These are phyloP conservation scores for Ptychoptera contaminata DNA, from an alignment of 2,888 invertebrate genomes.

Conservation along the genomic window DNA sequence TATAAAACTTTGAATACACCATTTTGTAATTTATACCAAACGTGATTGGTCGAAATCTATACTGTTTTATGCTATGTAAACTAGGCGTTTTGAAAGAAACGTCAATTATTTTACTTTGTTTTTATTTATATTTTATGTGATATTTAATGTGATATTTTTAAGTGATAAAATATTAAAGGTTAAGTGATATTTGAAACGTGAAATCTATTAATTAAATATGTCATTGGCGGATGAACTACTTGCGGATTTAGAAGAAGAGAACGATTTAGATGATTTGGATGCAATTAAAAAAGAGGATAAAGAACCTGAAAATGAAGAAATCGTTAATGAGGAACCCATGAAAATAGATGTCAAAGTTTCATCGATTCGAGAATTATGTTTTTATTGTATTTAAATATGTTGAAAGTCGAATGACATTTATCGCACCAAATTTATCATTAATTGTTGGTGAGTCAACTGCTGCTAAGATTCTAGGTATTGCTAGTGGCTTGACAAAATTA, in stretches of 20 bases:
- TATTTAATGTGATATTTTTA: too few relatives aligned
- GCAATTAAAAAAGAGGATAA: constrained; percentile 37
- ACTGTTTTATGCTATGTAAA: too few relatives aligned
- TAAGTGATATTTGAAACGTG: too few relatives aligned
- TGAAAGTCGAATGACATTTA: constrained; percentile 96
- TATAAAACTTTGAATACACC: too few relatives aligned
- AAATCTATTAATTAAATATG: constrained; percentile 32
- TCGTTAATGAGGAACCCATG: constrained; percentile 6
- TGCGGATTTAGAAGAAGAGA: constrained; percentile 86
- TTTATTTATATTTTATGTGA: too few relatives aligned
- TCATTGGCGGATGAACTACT: constrained; percentile 94
- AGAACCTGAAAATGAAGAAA: constrained; percentile 2
- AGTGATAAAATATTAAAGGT: too few relatives aligned
- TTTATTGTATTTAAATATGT: constrained; percentile 89
- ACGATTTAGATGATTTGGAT: constrained; percentile 54
- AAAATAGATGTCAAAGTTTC: constrained; percentile 41
- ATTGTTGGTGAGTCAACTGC: constrained; percentile 54
- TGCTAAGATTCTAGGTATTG: constrained; percentile 61
- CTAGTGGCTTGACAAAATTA: constrained; percentile 88
- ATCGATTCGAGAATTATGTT: constrained; percentile 74
- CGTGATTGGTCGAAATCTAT: too few relatives aligned
- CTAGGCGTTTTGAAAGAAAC: too few relatives aligned
- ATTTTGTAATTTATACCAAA: too few relatives aligned
- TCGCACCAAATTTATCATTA: constrained; percentile 93
- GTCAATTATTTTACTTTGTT: too few relatives aligned